Base-by-base conservation (phyloP, 2,888 invertebrate genomes). In the Plebejus melissa region DNA sequence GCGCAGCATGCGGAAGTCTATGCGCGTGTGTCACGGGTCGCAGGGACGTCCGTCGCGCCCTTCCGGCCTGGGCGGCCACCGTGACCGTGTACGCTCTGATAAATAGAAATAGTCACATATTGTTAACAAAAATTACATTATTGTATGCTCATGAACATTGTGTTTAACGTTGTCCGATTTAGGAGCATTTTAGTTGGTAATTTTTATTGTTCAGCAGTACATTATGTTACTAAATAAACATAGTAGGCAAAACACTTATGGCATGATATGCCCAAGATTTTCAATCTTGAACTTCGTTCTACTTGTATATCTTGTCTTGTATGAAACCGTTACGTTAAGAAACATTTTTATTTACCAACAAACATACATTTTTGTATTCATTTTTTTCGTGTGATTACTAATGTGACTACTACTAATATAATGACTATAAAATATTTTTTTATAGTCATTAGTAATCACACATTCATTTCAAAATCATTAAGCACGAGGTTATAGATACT, bases 11-110 rank as follows among this genome's bases (percentile, higher is more conserved):
- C 83, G 83, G 83, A 81, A 80, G 84, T 86, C 88, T 85, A 86
- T 83, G 84, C 88, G 84, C 84, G 87, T 86, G 84, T 86, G 90
- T 91, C 90, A 88, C 88, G 89, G 88, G 88, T 87, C 84, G 86
- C 83, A 86, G 85, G 88, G 88, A 86, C 87, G 84, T 91, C 91
- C 91, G 90, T 85, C 86, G 90, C 88, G 91, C 90, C 93, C 87
- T 93, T 93, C 93, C 92, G 92, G 93, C 89, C 88, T 82, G 81
- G 77, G 76, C 80, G 81, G 83, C 82, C 84, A 87, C 87, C 92
- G 90, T 90, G 90, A 91, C 91, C 78, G 79, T 84, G 90, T 90
- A 88, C 90, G 85, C 86, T 88, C 84, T 84, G 85, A 87, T 89
- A 89, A 88, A 86, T 87, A 85, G 81, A 85, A 82, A 87, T 84